Percentiles rank a stretch among this genome's conserved stretches.
phyloP scores from a whole-genome alignment of 2,113 vertebrate species.

The Melanotaenia duboulayi region DNA sequence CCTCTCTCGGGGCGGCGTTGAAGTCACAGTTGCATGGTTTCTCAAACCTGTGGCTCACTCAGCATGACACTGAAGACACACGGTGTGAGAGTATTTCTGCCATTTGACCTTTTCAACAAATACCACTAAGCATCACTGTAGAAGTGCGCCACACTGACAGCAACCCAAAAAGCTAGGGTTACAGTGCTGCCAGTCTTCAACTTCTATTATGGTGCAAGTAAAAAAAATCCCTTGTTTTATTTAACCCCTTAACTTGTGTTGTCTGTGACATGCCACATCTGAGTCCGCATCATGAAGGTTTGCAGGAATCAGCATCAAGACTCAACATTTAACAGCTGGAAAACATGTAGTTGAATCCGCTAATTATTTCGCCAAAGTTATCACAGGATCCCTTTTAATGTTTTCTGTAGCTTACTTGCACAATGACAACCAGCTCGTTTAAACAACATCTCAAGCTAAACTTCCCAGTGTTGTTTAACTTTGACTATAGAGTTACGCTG shows the following conservation, averaged over 20 bases:
- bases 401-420: constrained; percentile 6
- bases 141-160: constrained; percentile 22
- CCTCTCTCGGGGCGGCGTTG: constrained; percentile 58
- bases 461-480: constrained; percentile 3
- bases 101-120: constrained; percentile 3
- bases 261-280: background rate
- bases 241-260: background rate
- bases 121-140: constrained; percentile 27
- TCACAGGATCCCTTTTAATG: constrained; percentile 8
- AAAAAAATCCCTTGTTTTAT: background rate
- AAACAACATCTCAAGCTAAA: background rate
- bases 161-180: constrained; percentile 38
- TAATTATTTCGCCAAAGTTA: constrained; percentile 1
- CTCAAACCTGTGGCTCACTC: constrained; percentile 1
- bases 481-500: constrained; percentile 21
- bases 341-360: background rate
- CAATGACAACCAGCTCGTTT: constrained; percentile 36
- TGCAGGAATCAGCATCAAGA: background rate
- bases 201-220: background rate
- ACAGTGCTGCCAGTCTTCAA: background rate
- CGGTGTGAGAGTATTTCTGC: constrained; percentile 5
- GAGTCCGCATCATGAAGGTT: constrained; percentile 20
- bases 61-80: constrained; percentile 31
- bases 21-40: background rate
- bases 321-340: constrained; percentile 7